These are phyloP conservation scores for Palloptera scutellata DNA, from an alignment of 2,888 invertebrate species.

Conservation along the genomic window DNA sequence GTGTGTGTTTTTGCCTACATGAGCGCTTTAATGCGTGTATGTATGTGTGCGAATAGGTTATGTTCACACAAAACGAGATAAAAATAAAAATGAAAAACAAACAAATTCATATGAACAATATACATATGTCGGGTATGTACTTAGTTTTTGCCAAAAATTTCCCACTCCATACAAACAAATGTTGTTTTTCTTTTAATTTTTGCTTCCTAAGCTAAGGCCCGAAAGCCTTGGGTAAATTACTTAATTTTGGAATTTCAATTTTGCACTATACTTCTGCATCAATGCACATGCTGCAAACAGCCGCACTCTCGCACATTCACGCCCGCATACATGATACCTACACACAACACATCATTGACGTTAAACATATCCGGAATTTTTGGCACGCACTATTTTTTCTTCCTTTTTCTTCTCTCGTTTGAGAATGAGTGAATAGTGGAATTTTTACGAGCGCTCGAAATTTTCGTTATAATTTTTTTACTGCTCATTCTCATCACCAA, in stretches of 20 bases:
- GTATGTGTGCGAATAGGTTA: not conserved
- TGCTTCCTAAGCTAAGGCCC: constrained; percentile 31
- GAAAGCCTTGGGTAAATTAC: constrained; percentile 53
- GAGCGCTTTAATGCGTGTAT: no score
- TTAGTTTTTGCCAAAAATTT: no score
- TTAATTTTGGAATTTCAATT: constrained; percentile 57
- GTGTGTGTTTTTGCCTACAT: no score
- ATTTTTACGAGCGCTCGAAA: constrained; percentile 28
- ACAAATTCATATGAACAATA: no score
- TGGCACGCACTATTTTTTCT: constrained; percentile 12
- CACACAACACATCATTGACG: not conserved
- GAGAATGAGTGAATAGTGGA: constrained; percentile 22
- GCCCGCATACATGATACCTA: not conserved
- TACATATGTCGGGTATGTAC: no score
- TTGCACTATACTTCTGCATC: constrained; percentile 43
- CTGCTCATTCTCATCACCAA: constrained; percentile 13
- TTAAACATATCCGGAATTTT: constrained; percentile 20
- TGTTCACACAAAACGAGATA: not conserved
- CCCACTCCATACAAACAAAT: no score
- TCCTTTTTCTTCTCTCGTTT: constrained; percentile 20
- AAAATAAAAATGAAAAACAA: no score
- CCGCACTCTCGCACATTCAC: not conserved
- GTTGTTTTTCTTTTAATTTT: not conserved
- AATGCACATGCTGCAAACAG: not conserved
- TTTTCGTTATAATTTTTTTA: not conserved